phyloP scores from a whole-genome alignment of 2,113 vertebrate species.

The Bolborhynchus lineola region DNA sequence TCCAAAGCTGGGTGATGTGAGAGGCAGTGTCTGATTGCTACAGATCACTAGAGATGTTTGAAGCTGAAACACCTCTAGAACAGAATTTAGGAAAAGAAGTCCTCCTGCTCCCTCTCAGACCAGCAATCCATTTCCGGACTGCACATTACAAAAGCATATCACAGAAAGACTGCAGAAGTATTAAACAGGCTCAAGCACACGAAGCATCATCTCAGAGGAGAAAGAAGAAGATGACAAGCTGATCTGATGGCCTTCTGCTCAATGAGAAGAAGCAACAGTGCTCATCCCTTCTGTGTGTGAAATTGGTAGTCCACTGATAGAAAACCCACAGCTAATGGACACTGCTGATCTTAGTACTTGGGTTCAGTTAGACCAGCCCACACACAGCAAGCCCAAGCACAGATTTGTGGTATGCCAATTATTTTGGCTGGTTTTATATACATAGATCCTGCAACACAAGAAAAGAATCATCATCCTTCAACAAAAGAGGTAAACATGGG shows the following conservation, averaged over 20 bases:
- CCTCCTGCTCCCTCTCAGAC: not conserved
- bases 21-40: not conserved
- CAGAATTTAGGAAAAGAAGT: not conserved
- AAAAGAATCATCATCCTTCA: not conserved
- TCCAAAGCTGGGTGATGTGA: not conserved
- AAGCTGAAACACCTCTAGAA: not conserved
- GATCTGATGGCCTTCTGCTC: not conserved
- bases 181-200: not conserved
- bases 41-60: not conserved
- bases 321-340: not conserved
- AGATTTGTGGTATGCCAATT: not conserved
- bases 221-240: not conserved
- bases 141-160: not conserved
- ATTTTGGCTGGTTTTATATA: not conserved
- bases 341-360: not conserved
- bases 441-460: not conserved
- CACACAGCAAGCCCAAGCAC: rapidly evolving
- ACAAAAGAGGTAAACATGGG: no score
- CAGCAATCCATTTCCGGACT: not conserved
- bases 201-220: not conserved
- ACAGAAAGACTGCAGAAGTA: not conserved
- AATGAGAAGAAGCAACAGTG: not conserved
- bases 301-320: not conserved
- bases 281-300: not conserved
- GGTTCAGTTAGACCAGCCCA: not conserved